A percentile compares a stretch with the other conserved stretches of the same genome.
Conservation (phyloP, 2,797 vertebrate species). For the Antennarius maculatus region DNA sequence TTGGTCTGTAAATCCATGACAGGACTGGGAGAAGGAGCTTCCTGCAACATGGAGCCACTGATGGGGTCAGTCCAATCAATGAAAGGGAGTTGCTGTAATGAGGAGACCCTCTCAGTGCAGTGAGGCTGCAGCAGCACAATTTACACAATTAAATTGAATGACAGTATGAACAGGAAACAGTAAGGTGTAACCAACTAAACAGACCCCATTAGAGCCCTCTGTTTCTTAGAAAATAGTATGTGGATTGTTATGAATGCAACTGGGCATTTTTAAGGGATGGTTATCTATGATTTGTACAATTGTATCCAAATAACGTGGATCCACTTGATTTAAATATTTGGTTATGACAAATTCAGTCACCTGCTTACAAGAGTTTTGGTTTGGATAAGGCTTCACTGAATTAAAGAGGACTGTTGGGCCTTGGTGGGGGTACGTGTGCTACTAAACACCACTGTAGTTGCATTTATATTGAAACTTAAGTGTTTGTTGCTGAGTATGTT, state of each 20-base stretch:
- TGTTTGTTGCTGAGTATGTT: background rate
- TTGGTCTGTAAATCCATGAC: constrained; percentile 75
- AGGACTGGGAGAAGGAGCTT: constrained; percentile 59
- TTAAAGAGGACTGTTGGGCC: too few species aligned
- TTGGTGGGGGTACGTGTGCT: too few species aligned
- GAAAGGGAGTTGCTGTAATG: constrained; percentile 69
- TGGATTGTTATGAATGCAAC: too few species aligned
- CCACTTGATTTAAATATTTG: too few species aligned
- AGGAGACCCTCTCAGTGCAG: constrained; percentile 53
- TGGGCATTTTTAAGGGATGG: too few species aligned
- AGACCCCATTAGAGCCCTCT: too few species aligned
- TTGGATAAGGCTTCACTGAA: too few species aligned
- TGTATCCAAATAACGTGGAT: too few species aligned
- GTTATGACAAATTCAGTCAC: too few species aligned
- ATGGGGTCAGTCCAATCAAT: constrained; percentile 77
- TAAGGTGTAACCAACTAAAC: constrained; percentile 2
- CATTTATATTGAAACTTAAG: background rate
- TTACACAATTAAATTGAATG: constrained; percentile 61
- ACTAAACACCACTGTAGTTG: background rate
- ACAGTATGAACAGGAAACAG: constrained; percentile 37
- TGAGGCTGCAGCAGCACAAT: constrained; percentile 27
- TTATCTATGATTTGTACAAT: too few species aligned
- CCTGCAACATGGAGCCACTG: constrained; percentile 58
- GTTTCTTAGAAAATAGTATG: too few species aligned
- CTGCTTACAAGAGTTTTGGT: too few species aligned